phyloP scores from a whole-genome alignment of 2,888 invertebrate genomes.

The Tipula vernalis region DNA sequence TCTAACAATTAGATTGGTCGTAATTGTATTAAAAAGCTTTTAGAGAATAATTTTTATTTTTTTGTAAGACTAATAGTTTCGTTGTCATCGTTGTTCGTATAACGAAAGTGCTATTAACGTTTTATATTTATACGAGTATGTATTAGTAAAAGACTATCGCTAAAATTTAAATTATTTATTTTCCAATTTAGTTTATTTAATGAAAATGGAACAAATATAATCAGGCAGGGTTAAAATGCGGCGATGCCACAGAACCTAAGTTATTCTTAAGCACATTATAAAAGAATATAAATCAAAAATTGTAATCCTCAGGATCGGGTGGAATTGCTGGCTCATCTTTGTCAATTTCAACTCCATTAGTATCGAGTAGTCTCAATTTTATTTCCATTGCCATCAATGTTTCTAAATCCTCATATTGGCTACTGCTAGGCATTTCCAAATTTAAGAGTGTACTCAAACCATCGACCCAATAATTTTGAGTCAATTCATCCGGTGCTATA shows the following conservation, averaged over 20 bases:
- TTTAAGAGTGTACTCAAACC: slow-evolving; percentile 86
- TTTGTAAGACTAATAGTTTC: not conserved
- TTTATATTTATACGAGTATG: too few species aligned
- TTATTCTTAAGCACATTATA: not conserved
- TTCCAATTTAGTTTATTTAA: not conserved
- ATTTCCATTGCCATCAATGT: slow-evolving; percentile 92
- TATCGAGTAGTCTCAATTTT: slow-evolving; percentile 81
- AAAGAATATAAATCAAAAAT: slow-evolving; percentile 40
- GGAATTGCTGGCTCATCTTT: slow-evolving; percentile 87
- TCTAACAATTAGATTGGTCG: not conserved
- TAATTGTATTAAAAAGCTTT: slow-evolving; percentile 9
- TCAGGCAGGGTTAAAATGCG: not conserved
- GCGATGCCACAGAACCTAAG: not conserved
- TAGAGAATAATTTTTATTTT: not conserved
- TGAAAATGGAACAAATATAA: not conserved
- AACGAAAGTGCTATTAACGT: not conserved
- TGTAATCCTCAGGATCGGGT: slow-evolving; percentile 83
- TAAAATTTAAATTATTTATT: not conserved
- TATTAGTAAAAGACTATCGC: too few species aligned
- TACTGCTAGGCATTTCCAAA: slow-evolving; percentile 78
- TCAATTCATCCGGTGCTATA: slow-evolving; percentile 79
- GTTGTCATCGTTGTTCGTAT: not conserved
- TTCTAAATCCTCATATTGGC: slow-evolving; percentile 79
- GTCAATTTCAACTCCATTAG: slow-evolving; percentile 89
- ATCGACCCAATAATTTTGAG: slow-evolving; percentile 90